A percentile compares a stretch with the other conserved stretches of the same genome.
These are phyloP conservation scores for Phylloscopus whistleri DNA, from an alignment of 2,113 vertebrate species.

Conservation along the genomic window DNA sequence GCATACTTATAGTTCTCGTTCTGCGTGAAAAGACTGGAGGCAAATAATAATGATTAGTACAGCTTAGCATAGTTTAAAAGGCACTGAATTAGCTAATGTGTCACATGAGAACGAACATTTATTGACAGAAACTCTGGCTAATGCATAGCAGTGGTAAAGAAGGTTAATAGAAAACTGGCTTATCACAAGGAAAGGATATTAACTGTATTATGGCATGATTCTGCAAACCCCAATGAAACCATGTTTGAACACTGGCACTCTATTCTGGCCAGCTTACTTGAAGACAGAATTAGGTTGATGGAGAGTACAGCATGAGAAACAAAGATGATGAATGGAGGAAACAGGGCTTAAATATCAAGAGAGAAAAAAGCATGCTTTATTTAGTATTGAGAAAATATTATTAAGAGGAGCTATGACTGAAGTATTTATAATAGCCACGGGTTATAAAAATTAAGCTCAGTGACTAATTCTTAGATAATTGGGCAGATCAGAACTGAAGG, in stretches of 20 bases:
- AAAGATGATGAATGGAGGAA: conserved; percentile 24
- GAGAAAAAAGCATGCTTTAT: not conserved
- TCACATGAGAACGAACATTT: not conserved
- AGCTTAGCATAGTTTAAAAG: conserved; percentile 34
- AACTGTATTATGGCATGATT: not conserved
- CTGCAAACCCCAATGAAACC: not conserved
- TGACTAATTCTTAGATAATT: not conserved
- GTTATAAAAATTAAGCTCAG: conserved; percentile 19
- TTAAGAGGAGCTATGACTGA: not conserved
- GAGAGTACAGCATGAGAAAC: not conserved
- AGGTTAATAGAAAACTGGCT: conserved; percentile 31
- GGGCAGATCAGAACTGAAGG: not conserved
- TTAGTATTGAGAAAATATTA: not conserved
- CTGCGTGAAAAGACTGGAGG: not conserved
- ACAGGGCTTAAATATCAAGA: not conserved
- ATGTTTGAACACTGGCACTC: not conserved
- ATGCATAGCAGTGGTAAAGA: not conserved
- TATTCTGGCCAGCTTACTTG: not conserved
- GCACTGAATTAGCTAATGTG: conserved; percentile 18
- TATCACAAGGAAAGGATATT: not conserved
- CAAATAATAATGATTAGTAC: conserved; percentile 47
- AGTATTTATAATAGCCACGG: not conserved
- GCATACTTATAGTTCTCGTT: not conserved
- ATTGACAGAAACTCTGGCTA: not conserved
- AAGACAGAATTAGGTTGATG: conserved; percentile 34